Evolutionary conservation across 2,888 invertebrate species (phyloP).

Genomic region (Rhopalosiphum nymphaeae): DNA sequence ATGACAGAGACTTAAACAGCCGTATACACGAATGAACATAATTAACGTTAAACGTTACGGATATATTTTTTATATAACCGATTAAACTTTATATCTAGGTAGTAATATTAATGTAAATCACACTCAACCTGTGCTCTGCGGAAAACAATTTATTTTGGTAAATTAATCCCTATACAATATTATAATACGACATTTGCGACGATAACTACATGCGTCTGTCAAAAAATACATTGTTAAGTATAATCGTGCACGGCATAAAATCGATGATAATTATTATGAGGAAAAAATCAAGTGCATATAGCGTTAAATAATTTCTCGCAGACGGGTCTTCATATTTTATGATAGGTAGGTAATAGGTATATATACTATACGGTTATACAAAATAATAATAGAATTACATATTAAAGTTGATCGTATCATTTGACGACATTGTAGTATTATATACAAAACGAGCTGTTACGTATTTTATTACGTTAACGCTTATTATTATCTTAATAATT

Average conservation of each 20-base stretch:
- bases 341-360: neutral
- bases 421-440: neutral
- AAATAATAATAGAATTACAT: neutral
- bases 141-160: neutral
- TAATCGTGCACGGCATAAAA: slow-evolving; percentile 21
- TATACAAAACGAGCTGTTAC: neutral
- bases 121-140: neutral
- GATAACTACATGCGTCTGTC: neutral
- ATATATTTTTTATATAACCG: neutral
- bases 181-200: neutral
- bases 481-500: neutral
- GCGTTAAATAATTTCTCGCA: neutral
- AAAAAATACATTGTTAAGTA: slow-evolving; percentile 18
- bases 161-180: neutral
- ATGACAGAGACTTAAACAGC: slow-evolving; percentile 52
- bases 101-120: slow-evolving; percentile 15
- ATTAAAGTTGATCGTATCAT: neutral
- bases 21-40: slow-evolving; percentile 20
- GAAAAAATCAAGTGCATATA: neutral
- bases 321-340: neutral
- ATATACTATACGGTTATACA: neutral
- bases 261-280: slow-evolving; percentile 32
- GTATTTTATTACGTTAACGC: slow-evolving; percentile 18
- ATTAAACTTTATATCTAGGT: neutral
- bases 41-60: slow-evolving; percentile 45